Conservation (phyloP, 2,888 invertebrate species). For the Hyles lineata region DNA sequence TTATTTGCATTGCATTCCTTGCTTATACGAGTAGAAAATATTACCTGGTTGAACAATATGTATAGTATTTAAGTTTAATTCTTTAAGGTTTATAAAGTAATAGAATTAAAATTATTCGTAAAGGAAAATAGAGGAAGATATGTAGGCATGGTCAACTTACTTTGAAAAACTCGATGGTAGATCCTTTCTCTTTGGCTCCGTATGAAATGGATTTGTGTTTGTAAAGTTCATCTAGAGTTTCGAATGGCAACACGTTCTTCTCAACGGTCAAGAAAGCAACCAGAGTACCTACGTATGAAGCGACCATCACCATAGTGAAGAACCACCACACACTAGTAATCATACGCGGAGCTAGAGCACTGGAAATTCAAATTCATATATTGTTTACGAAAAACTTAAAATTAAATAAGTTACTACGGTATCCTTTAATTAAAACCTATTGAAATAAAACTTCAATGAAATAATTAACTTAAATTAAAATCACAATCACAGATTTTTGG, state of each 20-base stretch:
- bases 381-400: neutral
- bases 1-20: too few species aligned
- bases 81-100: too few species aligned
- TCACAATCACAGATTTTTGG: too few species aligned
- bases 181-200: constrained; percentile 92
- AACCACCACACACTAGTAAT: constrained; percentile 96
- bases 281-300: constrained; percentile 95
- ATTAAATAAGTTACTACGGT: too few species aligned
- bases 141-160: constrained; percentile 72
- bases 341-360: constrained; percentile 94
- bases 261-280: constrained; percentile 95
- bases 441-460: too few species aligned
- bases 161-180: constrained; percentile 94
- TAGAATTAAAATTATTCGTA: too few species aligned
- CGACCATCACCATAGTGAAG: constrained; percentile 93
- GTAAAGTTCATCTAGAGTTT: constrained; percentile 92
- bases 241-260: constrained; percentile 87
- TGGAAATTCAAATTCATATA: constrained; percentile 59
- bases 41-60: too few species aligned
- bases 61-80: too few species aligned
- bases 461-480: too few species aligned
- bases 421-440: too few species aligned
- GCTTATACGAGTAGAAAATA: too few species aligned
- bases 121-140: too few species aligned
- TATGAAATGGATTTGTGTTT: constrained; percentile 92